Evolutionary conservation across 2,888 invertebrate species (phyloP).

Genomic region (Didymodactylos carnosus): DNA sequence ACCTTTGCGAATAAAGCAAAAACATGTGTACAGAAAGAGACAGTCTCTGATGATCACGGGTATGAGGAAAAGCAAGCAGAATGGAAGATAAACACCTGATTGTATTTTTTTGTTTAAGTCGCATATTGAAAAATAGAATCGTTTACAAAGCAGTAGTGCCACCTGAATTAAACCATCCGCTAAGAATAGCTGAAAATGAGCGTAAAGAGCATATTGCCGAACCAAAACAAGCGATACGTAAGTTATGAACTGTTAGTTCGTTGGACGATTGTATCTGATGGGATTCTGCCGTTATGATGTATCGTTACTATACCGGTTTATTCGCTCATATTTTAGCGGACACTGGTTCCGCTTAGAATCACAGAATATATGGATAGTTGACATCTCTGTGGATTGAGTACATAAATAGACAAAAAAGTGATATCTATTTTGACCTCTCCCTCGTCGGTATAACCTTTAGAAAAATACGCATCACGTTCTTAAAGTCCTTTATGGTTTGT

Average conservation of each 20-base stretch:
- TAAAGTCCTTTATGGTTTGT: not conserved
- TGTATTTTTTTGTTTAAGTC: slow-evolving; percentile 19
- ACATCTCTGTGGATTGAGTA: too few species aligned
- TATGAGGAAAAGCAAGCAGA: not conserved
- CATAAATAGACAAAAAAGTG: too few species aligned
- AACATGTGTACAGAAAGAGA: slow-evolving; percentile 30
- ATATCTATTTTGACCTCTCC: too few species aligned
- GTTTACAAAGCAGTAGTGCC: slow-evolving; percentile 20
- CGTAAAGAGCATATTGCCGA: slow-evolving; percentile 28
- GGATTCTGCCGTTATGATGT: too few species aligned
- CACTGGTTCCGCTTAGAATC: too few species aligned
- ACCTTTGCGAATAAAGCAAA: slow-evolving; percentile 26
- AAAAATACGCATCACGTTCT: too few species aligned
- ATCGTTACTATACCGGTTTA: too few species aligned
- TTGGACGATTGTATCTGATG: too few species aligned
- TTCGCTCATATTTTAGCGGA: too few species aligned
- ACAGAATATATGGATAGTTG: too few species aligned
- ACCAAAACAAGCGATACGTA: slow-evolving; percentile 31
- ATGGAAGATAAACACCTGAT: not conserved
- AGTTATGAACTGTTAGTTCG: not conserved
- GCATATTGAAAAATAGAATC: slow-evolving; percentile 29
- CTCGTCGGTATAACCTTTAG: too few species aligned
- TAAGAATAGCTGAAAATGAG: slow-evolving; percentile 21
- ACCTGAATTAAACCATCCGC: slow-evolving; percentile 27
- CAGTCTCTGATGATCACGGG: slow-evolving; percentile 19